Evolutionary conservation across 2,797 vertebrate species (phyloP), one percentile per base, ranked within the genome.

Genomic region (Carapus acus): DNA sequence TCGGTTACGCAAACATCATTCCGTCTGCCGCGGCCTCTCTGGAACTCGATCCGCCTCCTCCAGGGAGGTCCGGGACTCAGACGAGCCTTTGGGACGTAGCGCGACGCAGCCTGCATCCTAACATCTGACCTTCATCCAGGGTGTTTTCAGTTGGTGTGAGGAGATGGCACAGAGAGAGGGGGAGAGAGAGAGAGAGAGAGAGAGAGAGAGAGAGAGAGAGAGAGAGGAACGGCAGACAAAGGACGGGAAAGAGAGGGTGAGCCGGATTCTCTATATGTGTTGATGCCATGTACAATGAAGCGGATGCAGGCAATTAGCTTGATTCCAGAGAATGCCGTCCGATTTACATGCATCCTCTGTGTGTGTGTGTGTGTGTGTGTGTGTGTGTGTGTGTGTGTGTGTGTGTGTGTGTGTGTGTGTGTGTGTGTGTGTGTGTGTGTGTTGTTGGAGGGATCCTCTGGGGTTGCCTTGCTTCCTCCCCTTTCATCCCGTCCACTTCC

Each of bases 241-340:
- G n/a, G n/a, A n/a, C 11, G 19, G 15, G 36, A 29, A 34, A 44
- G 47, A 43, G 39, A 43, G 43, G 24, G n/a, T 40, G 44, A 7
- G 7, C 8, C 18, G 14, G 12, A 12, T 48, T 33, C 14, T 42
- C n/a, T n/a, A 21, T 22, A 21, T 69, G 54, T 49, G 54, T 15
- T 43, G n/a, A 51, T 49, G 54, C 14, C 40, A 15, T 52, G 38
- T 44, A 45, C 31, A 41, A 47, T 54, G 60, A 27, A 44, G 44
- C 16, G 46, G 40, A 77, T 82, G 77, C 75, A 78, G 83, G 42
- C 67, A 69, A 80, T 83, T 80, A 73, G 19, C 8, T 4, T 61
- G 66, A 79, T 83, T 76, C 45, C 29, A 2, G 49, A 81, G 61
- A 69, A 73, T 52, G 65, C 47, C 53, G 65, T 63, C 49, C 69